Base-by-base conservation (phyloP, 2,113 vertebrate genomes). In the Tragulus kanchil region DNA sequence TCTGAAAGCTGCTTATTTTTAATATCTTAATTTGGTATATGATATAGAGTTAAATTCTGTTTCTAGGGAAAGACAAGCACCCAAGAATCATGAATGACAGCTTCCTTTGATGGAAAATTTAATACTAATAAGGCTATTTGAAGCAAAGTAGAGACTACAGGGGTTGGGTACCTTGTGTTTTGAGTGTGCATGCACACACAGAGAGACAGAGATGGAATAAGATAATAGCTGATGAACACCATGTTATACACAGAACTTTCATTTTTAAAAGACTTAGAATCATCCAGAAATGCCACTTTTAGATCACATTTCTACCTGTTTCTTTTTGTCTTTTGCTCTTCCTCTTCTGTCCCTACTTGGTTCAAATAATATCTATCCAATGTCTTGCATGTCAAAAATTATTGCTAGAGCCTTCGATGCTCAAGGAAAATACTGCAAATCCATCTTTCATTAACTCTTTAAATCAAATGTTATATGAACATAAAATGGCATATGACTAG, bases 391-490 rank as follows among this genome's bases (percentile, higher is more conserved):
- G 79, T 88, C 64, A 95, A 61, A 62, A 89, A 62, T 61, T 69
- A 84, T 69, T 95, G 26, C 25, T 36, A 36, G 19, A 81, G 50
- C 52, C 13, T 65, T 6, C 31, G 56, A 28, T 71, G 52, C 13
- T 86, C 6, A 11, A 84, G 21, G 42, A 75, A 89, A 95, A 93
- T 87, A 45, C n/a, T 50, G 4, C 31, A 85, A 59, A 93, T 85
- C 15, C 6, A 69, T n/a, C 52, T 93, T 85, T 89, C 65, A 93
- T 97, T 94, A 98, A 94, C 83, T 91, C 79, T 93, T 94, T 88
- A 96, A 90, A 95, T 97, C 96, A 94, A 95, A 87, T 93, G 86
- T 23, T 67, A 50, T 86, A 81, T 77, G 93, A 89, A 85, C 62
- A 92, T 67, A 59, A 54, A 94, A 59, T 78, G 69, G 83, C n/a